Evolutionary conservation across 2,797 vertebrate species (phyloP), one percentile per base, ranked within the genome.

Genomic region (Pangasius macronema): DNA sequence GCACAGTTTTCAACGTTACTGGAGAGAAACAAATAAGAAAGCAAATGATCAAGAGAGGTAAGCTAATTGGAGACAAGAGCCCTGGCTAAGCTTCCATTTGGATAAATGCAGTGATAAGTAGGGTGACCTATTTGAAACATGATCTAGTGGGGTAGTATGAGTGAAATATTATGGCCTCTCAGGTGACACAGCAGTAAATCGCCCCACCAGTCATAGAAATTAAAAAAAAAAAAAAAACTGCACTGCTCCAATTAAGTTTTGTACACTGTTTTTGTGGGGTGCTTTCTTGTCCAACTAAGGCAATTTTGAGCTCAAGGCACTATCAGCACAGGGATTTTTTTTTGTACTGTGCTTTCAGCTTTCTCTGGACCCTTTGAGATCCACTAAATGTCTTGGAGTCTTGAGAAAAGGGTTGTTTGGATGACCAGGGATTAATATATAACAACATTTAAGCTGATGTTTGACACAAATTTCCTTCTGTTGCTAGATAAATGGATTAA

Each of bases 41-140:
- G 10, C 1, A 51, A 39, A 49, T 46, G 2, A 63, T 36, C 6
- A 59, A 63, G 65, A 85, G 76, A 72, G 24, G 6, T 7, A 27
- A 85, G 27, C 84, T 76, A 85, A 88, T 88, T 85, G 79, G 57
- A 81, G 30, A 55, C 83, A 82, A 39, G 83, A 73, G 33, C 46
- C 46, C 61, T 85, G 77, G 46, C 36, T 33, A 16, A 67, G 59
- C 39, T 85, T 59, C 75, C 67, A 39, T 84, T n/a, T 67, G 55
- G 39, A 24, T 80, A 89, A 80, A 51, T 72, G 83, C 80, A 76
- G 39, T 63, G 61, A 86, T 30, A 86, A 84, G 88, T 82, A 92
- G 55, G 91, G 91, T 93, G 94, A 93, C 92, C 93, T 89, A 93
- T 91, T 93, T 94, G 91, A 82, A 77, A 84, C 85, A 72, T 86